Base-by-base conservation (phyloP, 2,888 invertebrate species). In the Meta bourneti region DNA sequence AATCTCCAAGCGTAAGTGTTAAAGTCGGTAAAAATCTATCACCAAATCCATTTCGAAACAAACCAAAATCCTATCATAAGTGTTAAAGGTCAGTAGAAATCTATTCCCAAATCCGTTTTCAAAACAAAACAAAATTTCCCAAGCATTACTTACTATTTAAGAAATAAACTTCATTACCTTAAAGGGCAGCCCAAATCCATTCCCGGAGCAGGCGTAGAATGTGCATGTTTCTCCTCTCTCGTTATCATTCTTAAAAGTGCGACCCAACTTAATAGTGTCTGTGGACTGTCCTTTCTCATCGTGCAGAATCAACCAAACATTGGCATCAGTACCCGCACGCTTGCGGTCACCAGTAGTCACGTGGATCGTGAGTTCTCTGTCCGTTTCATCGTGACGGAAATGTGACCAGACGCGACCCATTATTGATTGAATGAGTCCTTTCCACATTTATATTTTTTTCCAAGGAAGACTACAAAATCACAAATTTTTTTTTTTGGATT, bases 311-410 rank as follows among this genome's bases (percentile, higher is more conserved):
- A 95, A 93, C 92, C 94, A 94, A 6, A 95, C 94, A 84, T 95
- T 95, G 49, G 95, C 95, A 91, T 95, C 95, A 0, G 95, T 95
- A 1, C 95, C 95, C 0, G 95, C 94, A 20, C 94, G 94, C 91
- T 94, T 94, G 54, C 94, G 94, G 93, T 95, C 95, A 0, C 95
- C 95, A 0, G 95, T 95, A 71, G 94, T 94, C 7, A 95, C 95
- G 90, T 94, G 94, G 7, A 95, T 83, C 0, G 75, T 78, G 5
- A 92, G 74, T 71, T 92, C 86, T 34, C 92, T 79, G 52, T 92
- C 89, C 51, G 83, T 89, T 6, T 82, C 72, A 34, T 91, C 93
- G 48, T 77, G 90, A 8, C 77, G 90, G 34, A 93, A 88, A 49
- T 91, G 87, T 7, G 90, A 82, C 77, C 61, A 79, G 6, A 88